A percentile compares a stretch with the other conserved stretches of the same genome.
Evolutionary conservation across 2,888 invertebrate genomes (phyloP).

Genomic region (Melanargia galathea): DNA sequence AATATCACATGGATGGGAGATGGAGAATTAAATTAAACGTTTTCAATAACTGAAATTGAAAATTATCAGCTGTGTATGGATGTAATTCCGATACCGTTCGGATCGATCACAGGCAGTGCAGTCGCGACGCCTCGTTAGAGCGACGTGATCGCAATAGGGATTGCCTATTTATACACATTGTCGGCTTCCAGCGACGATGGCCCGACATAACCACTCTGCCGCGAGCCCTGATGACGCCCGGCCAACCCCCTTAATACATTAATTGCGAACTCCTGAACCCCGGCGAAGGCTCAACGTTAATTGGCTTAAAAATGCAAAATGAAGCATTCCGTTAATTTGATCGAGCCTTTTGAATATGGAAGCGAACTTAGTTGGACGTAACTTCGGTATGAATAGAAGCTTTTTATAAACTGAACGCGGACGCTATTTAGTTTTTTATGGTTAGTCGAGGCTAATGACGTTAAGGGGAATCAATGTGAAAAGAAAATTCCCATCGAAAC

Average conservation of each 20-base stretch:
- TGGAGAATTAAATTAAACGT: too few species aligned
- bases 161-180: constrained; percentile 79
- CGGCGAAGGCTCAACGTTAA: constrained; percentile 44
- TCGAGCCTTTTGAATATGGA: constrained; percentile 58
- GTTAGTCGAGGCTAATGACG: constrained; percentile 46
- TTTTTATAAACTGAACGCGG: constrained; percentile 57
- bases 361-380: constrained; percentile 66
- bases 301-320: constrained; percentile 56
- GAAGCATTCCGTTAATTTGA: constrained; percentile 63
- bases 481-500: neutral
- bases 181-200: constrained; percentile 58
- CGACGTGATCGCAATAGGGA: constrained; percentile 78
- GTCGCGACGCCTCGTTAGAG: constrained; percentile 76
- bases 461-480: constrained; percentile 34
- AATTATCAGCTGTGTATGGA: constrained; percentile 16
- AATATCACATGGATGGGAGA: too few species aligned
- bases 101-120: constrained; percentile 63
- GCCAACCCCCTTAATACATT: constrained; percentile 36
- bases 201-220: constrained; percentile 51
- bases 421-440: constrained; percentile 44
- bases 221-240: constrained; percentile 49
- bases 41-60: neutral
- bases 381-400: constrained; percentile 66
- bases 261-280: constrained; percentile 35
- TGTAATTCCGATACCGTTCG: constrained; percentile 53